A percentile compares a stretch with the other conserved stretches of the same genome.
phyloP scores from a whole-genome alignment of 2,113 vertebrate species.

The Urocolius indicus region DNA sequence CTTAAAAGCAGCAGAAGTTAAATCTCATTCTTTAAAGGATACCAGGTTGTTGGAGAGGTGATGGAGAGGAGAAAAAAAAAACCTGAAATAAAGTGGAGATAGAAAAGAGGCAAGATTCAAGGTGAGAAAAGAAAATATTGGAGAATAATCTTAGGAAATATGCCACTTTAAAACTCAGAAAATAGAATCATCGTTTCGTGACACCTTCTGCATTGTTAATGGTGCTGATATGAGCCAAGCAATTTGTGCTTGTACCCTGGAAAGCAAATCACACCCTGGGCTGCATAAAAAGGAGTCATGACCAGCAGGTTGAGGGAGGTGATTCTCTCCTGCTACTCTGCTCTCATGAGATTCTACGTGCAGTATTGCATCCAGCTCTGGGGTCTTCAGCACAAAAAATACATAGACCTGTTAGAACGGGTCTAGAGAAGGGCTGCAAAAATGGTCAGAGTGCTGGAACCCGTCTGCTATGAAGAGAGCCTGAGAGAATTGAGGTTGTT shows the following conservation, averaged over 20 bases:
- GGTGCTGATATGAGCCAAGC: background rate
- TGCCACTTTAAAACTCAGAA: background rate
- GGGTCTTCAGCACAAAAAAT: too few species aligned
- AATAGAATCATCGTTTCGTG: background rate
- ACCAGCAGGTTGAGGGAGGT: accelerated
- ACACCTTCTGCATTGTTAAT: background rate
- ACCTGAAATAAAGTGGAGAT: background rate
- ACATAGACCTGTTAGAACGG: background rate
- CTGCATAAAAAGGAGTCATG: background rate
- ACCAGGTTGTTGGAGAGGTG: background rate
- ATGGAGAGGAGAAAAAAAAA: background rate
- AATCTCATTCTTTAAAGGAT: background rate
- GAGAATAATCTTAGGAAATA: background rate
- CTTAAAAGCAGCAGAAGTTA: background rate
- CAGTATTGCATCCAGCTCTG: background rate
- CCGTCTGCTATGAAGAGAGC: background rate
- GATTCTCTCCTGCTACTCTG: background rate
- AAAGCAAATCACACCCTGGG: background rate
- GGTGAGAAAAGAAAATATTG: background rate
- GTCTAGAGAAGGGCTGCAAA: background rate
- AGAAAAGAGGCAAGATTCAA: background rate
- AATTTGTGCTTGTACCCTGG: background rate
- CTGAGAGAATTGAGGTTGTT: background rate
- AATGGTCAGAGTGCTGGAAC: background rate
- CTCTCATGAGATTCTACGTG: background rate